phyloP scores from a whole-genome alignment of 2,113 vertebrate genomes.

The Madoqua kirkii region DNA sequence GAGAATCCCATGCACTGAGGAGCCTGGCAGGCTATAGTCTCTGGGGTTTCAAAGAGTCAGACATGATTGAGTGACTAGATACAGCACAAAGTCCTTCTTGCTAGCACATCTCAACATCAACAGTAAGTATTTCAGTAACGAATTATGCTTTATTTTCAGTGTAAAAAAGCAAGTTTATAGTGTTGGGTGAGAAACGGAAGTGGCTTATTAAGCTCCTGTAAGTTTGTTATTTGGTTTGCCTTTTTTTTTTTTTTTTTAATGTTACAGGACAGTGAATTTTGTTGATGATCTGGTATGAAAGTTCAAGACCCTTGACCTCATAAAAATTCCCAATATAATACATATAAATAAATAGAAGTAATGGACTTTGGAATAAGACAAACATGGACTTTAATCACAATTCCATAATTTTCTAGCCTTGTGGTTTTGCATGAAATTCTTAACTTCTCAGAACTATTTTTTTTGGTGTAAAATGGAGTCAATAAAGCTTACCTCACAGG shows the following conservation, averaged over 20 bases:
- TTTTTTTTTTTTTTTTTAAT: background rate
- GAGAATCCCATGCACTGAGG: background rate
- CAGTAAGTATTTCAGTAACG: background rate
- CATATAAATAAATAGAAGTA: background rate
- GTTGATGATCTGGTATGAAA: background rate
- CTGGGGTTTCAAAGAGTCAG: background rate
- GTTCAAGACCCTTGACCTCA: background rate
- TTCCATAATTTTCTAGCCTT: background rate
- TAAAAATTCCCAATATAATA: background rate
- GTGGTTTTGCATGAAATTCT: background rate
- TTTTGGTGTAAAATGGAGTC: background rate
- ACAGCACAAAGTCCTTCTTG: background rate
- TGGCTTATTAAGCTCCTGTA: background rate
- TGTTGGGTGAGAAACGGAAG: background rate
- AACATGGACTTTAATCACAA: background rate
- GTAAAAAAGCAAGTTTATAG: background rate
- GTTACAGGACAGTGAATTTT: background rate
- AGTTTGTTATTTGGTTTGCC: background rate
- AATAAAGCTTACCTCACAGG: background rate
- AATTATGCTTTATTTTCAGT: background rate
- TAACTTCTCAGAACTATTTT: background rate
- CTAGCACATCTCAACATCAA: background rate
- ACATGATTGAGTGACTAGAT: background rate
- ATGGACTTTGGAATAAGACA: background rate
- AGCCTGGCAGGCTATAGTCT: background rate